Conservation (phyloP, 2,797 vertebrate species). For the Linurgus olivaceus region DNA sequence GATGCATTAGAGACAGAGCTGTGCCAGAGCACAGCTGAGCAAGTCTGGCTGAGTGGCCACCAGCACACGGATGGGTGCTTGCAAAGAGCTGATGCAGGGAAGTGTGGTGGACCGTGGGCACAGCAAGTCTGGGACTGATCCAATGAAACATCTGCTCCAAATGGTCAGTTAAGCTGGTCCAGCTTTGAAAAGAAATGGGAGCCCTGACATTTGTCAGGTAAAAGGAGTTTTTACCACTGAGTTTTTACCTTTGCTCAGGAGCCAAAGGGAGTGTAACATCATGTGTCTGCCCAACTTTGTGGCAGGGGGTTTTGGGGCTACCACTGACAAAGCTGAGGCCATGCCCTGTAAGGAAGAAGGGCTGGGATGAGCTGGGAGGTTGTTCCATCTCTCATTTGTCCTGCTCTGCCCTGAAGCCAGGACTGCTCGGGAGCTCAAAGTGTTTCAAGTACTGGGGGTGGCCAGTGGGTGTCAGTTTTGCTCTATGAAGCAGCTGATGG, state of each 20-base stretch:
- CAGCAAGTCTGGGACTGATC: background rate
- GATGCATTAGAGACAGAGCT: background rate
- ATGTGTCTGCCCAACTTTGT: background rate
- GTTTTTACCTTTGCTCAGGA: background rate
- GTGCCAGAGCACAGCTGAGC: background rate
- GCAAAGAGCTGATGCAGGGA: background rate
- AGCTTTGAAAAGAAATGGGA: background rate
- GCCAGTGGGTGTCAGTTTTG: conserved; percentile 70
- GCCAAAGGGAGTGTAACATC: fast-evolving
- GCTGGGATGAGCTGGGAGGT: background rate
- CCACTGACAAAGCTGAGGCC: background rate
- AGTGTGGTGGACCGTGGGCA: background rate
- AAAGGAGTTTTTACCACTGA: background rate
- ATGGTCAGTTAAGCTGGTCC: background rate
- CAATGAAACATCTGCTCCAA: background rate
- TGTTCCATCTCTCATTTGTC: background rate
- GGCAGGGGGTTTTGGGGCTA: background rate
- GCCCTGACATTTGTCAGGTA: background rate
- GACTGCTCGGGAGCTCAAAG: background rate
- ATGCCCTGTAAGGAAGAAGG: background rate
- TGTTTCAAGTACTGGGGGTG: conserved; percentile 53
- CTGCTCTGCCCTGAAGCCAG: background rate
- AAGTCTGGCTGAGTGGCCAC: background rate
- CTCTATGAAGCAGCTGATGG: conserved; percentile 46
- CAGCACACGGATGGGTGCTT: background rate